phyloP scores from a whole-genome alignment of 2,888 invertebrate species.

The Athripsodes cinereus region DNA sequence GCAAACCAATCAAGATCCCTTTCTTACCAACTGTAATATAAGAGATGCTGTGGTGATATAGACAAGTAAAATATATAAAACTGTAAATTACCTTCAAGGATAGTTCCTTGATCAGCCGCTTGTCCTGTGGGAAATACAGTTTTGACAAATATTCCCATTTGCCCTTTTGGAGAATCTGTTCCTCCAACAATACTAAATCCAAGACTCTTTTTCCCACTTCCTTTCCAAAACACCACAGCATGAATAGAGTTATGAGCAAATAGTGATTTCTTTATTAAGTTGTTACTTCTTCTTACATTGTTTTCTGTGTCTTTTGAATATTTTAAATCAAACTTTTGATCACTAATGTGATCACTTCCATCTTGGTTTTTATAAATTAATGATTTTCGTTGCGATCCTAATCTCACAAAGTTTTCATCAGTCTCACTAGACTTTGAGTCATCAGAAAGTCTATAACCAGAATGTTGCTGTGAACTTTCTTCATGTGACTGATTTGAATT shows the following conservation, averaged over 20 bases:
- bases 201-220: slow-evolving; percentile 75
- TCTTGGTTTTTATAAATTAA: slow-evolving; percentile 7
- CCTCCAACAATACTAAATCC: slow-evolving; percentile 91
- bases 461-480: not conserved
- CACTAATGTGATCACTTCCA: not conserved
- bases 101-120: slow-evolving; percentile 75
- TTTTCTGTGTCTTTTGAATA: slow-evolving; percentile 1
- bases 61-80: not conserved
- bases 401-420: slow-evolving; percentile 14
- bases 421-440: not conserved
- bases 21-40: too few relatives aligned
- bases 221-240: slow-evolving; percentile 69
- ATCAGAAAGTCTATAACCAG: not conserved
- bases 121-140: slow-evolving; percentile 82
- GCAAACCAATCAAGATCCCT: too few relatives aligned
- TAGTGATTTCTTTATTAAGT: slow-evolving; percentile 3
- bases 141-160: slow-evolving; percentile 85
- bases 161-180: slow-evolving; percentile 78
- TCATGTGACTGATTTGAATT: not conserved
- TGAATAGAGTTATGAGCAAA: slow-evolving; percentile 33
- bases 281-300: slow-evolving; percentile 5
- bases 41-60: too few relatives aligned
- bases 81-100: slow-evolving; percentile 66
- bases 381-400: slow-evolving; percentile 20
- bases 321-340: too few relatives aligned